Evolutionary conservation across 2,888 invertebrate species (phyloP).

Genomic region (Hoplodrina blanda): DNA sequence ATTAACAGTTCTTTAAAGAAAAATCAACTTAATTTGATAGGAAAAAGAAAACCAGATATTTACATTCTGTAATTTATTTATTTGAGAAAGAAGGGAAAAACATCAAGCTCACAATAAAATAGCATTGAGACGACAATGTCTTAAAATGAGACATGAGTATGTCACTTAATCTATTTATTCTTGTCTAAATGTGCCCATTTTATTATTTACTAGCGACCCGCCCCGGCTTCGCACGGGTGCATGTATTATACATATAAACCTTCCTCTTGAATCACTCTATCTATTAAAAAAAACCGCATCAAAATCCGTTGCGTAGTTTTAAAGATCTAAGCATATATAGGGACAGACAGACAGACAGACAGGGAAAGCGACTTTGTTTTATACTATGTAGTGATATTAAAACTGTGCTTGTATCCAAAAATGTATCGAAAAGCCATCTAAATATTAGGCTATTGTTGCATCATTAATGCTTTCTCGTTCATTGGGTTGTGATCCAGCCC

Average conservation of each 20-base stretch:
- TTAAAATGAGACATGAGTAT: too few species aligned
- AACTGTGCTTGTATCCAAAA: not conserved
- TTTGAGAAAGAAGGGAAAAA: not conserved
- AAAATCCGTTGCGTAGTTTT: too few species aligned
- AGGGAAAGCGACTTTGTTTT: too few species aligned
- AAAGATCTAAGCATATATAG: too few species aligned
- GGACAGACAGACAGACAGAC: too few species aligned
- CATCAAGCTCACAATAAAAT: not conserved
- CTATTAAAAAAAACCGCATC: too few species aligned
- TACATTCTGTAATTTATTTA: not conserved
- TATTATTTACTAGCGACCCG: too few species aligned
- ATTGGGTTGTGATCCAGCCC: not conserved
- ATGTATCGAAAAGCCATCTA: not conserved
- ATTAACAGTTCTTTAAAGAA: conserved; percentile 39
- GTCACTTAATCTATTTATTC: not conserved
- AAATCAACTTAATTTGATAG: not conserved
- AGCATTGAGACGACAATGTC: not conserved
- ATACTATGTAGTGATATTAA: too few species aligned
- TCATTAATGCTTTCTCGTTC: not conserved
- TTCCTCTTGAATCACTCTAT: too few species aligned
- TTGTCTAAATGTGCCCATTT: not conserved
- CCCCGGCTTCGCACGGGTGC: too few species aligned
- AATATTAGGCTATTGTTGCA: not conserved
- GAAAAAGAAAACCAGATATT: not conserved
- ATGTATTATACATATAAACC: too few species aligned